Base-by-base conservation (phyloP, 2,797 vertebrate genomes). In the Pipistrellus nathusii region DNA sequence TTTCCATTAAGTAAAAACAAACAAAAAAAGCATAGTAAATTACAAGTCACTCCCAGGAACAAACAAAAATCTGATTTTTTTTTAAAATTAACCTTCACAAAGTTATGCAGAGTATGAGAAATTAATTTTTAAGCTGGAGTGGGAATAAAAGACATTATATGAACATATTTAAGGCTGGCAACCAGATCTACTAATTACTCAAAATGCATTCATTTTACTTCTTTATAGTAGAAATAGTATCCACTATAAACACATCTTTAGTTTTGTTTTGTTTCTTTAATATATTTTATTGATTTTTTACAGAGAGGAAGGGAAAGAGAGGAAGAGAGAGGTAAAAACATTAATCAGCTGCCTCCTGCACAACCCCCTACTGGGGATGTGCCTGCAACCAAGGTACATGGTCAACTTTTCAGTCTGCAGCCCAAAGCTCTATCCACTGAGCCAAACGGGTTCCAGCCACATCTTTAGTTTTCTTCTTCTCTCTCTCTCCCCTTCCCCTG, bases 151-250 rank as follows among this genome's bases (percentile, higher is more conserved):
- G 7, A 27, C 81, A 75, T 20, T 48, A 15, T 62, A 46, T 81
- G 53, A 83, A 95, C 72, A 62, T 12, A 59, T 0, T 59, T 4
- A 88, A 80, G 44, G 38, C 38, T 41, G 38, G 10, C 44, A 44
- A 44, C 44, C 44, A 30, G 71, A 51, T 89, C 48, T 76, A 78
- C 6, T 21, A 32, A 94, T 4, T 73, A 6, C 7, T 95, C 90
- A 75, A 57, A 72, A 64, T 21, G 2, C 30, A 46, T 71, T 59
- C 8, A 32, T 78, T 94, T 97, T 96, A 88, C 86, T 62, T 88
- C 81, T 15, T 57, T 59, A 51, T 17, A 81, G 20, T 77, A 91
- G 96, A 96, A 96, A 85, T 27, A 85, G 20, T 21, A 77, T 35
- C 59, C 53, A 73, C 2, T n/a, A 73, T 23, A 69, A 97, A 90